Conservation (phyloP, 2,797 vertebrate species). For the Arrhamphus sclerolepis region DNA sequence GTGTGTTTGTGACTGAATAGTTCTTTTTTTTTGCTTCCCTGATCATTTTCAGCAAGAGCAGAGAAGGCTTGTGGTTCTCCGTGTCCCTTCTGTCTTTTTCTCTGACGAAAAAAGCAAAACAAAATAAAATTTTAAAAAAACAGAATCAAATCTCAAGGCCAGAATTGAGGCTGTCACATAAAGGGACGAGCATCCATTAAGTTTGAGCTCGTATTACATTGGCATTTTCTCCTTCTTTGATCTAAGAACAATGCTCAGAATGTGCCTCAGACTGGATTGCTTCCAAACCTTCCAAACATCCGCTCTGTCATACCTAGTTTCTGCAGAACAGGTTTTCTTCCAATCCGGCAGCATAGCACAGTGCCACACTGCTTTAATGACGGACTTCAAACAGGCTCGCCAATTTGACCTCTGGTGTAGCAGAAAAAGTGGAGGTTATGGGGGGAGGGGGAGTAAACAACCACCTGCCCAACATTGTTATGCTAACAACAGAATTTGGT, state of each 20-base stretch:
- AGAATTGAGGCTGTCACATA: conserved; percentile 58
- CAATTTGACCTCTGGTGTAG: conserved; percentile 68
- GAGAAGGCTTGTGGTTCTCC: conserved; percentile 4
- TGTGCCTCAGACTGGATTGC: conserved; percentile 42
- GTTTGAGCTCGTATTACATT: conserved; percentile 61
- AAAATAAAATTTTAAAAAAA: not conserved
- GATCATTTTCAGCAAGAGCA: conserved; percentile 17
- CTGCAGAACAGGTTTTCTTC: conserved; percentile 59
- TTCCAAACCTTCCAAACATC: conserved; percentile 39
- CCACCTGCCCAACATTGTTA: conserved; percentile 53
- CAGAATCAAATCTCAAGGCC: conserved; percentile 56
- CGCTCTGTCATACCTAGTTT: conserved; percentile 31
- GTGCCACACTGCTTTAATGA: conserved; percentile 55
- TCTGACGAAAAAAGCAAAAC: conserved; percentile 6
- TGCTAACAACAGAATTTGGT: conserved; percentile 49
- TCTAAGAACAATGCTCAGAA: conserved; percentile 61
- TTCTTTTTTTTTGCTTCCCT: conserved; percentile 25
- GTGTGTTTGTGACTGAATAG: conserved; percentile 36
- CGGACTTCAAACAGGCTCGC: conserved; percentile 46
- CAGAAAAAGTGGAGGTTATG: conserved; percentile 53
- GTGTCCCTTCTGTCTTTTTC: not conserved
- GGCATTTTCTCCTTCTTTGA: conserved; percentile 61
- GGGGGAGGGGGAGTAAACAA: not conserved
- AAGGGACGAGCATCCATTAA: conserved; percentile 63
- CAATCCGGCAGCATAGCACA: conserved; percentile 11